These are phyloP conservation scores for Desoria tigrina DNA, from an alignment of 2,888 invertebrate species.

Conservation along the genomic window DNA sequence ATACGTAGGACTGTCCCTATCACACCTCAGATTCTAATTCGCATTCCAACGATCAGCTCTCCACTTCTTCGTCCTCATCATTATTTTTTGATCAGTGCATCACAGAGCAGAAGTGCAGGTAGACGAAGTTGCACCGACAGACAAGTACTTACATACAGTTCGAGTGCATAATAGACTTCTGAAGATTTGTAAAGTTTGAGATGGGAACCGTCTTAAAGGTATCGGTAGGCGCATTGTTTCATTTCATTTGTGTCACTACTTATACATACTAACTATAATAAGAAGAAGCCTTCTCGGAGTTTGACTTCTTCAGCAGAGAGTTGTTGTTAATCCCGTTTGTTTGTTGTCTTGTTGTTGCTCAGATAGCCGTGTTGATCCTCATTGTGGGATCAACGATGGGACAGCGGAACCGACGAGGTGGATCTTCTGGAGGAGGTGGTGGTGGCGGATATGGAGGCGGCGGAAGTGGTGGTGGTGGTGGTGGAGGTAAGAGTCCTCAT, in stretches of 20 bases:
- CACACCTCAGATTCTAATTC: conserved; percentile 3
- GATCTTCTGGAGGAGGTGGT: conserved; percentile 8
- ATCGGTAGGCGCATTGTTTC: too few relatives aligned
- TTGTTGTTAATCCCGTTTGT: conserved; percentile 2
- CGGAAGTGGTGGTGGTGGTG: too few relatives aligned
- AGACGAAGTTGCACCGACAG: too few relatives aligned
- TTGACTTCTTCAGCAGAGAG: background rate
- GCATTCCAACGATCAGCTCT: background rate
- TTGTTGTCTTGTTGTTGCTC: background rate
- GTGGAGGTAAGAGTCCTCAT: conserved; percentile 3
- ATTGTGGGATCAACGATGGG: background rate
- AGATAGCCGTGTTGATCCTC: background rate
- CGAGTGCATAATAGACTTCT: too few relatives aligned
- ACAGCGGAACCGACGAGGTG: conserved; percentile 2
- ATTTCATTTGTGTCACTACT: too few relatives aligned
- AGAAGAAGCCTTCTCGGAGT: background rate
- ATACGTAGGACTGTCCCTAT: background rate
- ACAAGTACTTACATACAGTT: too few relatives aligned
- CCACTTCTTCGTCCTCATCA: background rate
- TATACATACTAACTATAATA: too few relatives aligned
- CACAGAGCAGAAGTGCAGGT: too few relatives aligned
- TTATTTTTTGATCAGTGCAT: too few relatives aligned
- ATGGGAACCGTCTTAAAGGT: too few relatives aligned
- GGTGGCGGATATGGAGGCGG: background rate
- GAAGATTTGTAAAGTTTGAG: too few relatives aligned